Evolutionary conservation across 2,888 invertebrate genomes (phyloP).

Genomic region (Tenthredo scrophulariae): DNA sequence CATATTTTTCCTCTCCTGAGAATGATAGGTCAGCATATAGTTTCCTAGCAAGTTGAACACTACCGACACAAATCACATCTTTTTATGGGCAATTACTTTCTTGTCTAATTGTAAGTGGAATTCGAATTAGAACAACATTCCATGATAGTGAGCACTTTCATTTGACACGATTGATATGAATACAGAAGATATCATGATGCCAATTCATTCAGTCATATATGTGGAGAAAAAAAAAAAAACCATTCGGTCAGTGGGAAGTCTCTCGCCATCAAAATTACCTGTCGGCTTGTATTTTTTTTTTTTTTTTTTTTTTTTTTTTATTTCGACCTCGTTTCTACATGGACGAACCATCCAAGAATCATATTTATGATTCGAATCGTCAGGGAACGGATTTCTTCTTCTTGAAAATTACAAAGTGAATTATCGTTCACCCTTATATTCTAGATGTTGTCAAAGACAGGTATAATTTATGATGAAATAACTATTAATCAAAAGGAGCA

Average conservation of each 20-base stretch:
- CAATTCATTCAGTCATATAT: conserved; percentile 11
- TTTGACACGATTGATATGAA: background rate
- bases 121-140: conserved; percentile 10
- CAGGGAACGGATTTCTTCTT: background rate
- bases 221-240: background rate
- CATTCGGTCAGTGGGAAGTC: background rate
- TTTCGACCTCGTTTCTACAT: background rate
- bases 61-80: background rate
- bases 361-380: background rate
- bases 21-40: background rate
- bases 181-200: background rate
- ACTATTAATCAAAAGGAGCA: background rate
- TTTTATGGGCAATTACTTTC: background rate
- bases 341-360: background rate
- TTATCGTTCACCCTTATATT: background rate
- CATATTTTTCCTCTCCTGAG: background rate
- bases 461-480: background rate
- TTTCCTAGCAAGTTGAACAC: conserved; percentile 14
- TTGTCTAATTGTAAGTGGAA: background rate
- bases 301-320: background rate
- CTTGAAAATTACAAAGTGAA: background rate
- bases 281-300: background rate
- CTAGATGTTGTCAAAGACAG: background rate
- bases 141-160: conserved; percentile 27
- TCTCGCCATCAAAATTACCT: background rate